Evolutionary conservation across 2,113 vertebrate genomes (phyloP).

Genomic region (Galbula dea): DNA sequence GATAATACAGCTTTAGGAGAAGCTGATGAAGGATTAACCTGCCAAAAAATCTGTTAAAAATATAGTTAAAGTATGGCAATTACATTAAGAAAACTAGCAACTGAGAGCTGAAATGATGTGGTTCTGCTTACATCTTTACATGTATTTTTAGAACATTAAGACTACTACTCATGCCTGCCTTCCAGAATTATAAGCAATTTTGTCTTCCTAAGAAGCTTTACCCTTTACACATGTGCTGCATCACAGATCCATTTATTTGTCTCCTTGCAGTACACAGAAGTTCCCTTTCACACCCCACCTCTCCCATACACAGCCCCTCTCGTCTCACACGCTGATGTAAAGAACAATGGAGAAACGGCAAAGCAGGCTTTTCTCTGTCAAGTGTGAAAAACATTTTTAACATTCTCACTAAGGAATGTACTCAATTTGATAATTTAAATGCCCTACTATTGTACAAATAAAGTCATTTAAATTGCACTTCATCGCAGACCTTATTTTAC

Average conservation of each 20-base stretch:
- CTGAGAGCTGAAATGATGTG: not conserved
- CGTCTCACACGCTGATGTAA: not conserved
- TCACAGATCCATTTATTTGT: not conserved
- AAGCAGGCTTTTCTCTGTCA: not conserved
- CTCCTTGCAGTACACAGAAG: not conserved
- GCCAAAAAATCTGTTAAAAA: not conserved
- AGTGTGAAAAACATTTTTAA: not conserved
- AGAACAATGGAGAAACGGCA: not conserved
- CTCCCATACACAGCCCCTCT: not conserved
- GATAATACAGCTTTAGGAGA: not conserved
- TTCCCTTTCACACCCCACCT: not conserved
- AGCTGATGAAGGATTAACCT: not conserved
- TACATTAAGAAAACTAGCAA: not conserved
- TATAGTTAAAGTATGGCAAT: not conserved
- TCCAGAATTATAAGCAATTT: not conserved
- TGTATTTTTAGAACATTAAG: no score
- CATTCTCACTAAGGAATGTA: not conserved
- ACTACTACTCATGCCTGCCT: not conserved
- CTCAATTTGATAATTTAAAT: not conserved
- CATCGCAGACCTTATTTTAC: not conserved
- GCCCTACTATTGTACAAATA: not conserved
- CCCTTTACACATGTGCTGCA: not conserved
- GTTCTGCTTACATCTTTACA: no score
- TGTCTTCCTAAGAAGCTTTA: not conserved
- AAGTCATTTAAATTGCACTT: not conserved